Conservation (phyloP, 2,888 invertebrate species). For the Blera fallax region DNA sequence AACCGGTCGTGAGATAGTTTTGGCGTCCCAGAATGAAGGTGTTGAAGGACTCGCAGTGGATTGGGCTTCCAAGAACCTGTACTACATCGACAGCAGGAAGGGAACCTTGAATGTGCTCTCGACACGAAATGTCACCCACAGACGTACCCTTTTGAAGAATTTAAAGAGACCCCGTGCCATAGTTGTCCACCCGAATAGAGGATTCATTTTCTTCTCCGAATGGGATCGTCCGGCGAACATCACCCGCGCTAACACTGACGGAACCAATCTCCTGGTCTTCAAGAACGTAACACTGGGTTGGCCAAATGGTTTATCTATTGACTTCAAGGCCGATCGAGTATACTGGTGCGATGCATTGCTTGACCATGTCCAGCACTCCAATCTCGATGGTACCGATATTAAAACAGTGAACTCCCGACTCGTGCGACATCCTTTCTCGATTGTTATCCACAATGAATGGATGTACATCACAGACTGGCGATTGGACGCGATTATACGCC, state of each 20-base stretch:
- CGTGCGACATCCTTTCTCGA: constrained; percentile 94
- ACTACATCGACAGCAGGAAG: constrained; percentile 96
- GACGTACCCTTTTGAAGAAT: constrained; percentile 92
- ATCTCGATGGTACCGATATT: constrained; percentile 94
- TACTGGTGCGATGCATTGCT: constrained; percentile 99
- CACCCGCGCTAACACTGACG: constrained; percentile 95
- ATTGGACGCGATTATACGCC: constrained; percentile 94
- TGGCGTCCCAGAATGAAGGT: constrained; percentile 98
- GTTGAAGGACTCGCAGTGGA: constrained; percentile 97
- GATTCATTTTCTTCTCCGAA: constrained; percentile 96
- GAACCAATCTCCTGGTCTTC: constrained; percentile 92
- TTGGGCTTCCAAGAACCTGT: constrained; percentile 97
- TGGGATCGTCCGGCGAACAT: constrained; percentile 99
- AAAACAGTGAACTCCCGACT: constrained; percentile 93
- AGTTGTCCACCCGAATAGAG: constrained; percentile 97
- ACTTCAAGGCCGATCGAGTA: constrained; percentile 92
- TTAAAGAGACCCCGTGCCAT: constrained; percentile 97
- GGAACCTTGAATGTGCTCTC: constrained; percentile 96
- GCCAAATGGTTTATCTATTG: constrained; percentile 98
- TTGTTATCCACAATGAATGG: constrained; percentile 93
- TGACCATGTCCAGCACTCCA: constrained; percentile 97
- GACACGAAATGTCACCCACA: constrained; percentile 91
- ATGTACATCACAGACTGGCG: constrained; percentile 99
- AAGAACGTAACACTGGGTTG: constrained; percentile 96
- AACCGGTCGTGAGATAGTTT: constrained; percentile 91